A percentile compares a stretch with the other conserved stretches of the same genome.
phyloP scores from a whole-genome alignment of 2,797 vertebrate genomes.

The Meda fulgida region DNA sequence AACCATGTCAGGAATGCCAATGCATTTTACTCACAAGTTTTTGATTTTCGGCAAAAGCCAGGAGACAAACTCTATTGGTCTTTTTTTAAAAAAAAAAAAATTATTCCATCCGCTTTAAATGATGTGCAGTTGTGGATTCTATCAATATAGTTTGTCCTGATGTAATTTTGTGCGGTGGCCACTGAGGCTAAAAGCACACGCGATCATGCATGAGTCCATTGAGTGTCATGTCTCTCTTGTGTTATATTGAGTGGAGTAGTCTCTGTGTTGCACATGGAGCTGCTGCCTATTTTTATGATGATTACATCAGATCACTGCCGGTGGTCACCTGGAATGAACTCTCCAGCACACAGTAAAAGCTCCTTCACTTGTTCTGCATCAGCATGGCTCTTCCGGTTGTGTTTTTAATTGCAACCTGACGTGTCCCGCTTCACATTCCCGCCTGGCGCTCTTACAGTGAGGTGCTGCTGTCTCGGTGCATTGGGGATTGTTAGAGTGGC shows the following conservation, averaged over 20 bases:
- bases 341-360: neutral
- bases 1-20: conserved; percentile 2
- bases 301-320: neutral
- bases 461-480: neutral
- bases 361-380: neutral
- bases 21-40: neutral
- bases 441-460: neutral
- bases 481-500: conserved; percentile 11
- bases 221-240: neutral
- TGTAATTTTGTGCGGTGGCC: too few relatives aligned
- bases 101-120: too few relatives aligned
- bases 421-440: neutral
- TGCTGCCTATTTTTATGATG: neutral
- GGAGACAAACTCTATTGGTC: neutral
- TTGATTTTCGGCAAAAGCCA: neutral
- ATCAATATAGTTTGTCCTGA: too few relatives aligned
- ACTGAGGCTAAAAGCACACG: neutral
- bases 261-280: neutral
- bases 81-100: too few relatives aligned
- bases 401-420: conserved; percentile 21
- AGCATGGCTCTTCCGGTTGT: neutral
- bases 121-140: too few relatives aligned
- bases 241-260: neutral
- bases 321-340: neutral
- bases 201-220: neutral